phyloP scores from a whole-genome alignment of 2,888 invertebrate genomes.

The Bursaphelenchus okinawaensis region DNA sequence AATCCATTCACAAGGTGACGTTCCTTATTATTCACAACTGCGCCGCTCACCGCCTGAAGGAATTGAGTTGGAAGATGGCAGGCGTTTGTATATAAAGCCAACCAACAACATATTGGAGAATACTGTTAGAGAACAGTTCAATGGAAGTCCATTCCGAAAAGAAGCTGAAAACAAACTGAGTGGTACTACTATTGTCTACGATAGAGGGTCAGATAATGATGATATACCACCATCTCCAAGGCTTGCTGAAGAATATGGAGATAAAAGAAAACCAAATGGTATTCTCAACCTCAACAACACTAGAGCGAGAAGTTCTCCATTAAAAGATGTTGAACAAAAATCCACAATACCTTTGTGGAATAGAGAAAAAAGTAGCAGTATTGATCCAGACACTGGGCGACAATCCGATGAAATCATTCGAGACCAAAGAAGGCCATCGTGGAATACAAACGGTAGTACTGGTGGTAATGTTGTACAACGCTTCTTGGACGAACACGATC shows the following conservation, averaged over 20 bases:
- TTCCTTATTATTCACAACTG: conserved; percentile 10
- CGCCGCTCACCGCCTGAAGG: background rate
- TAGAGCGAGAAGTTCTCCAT: background rate
- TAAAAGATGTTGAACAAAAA: background rate
- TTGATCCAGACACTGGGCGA: no score
- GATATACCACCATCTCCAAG: background rate
- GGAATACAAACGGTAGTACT: background rate
- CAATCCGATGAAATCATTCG: background rate
- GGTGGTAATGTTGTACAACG: background rate
- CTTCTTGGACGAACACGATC: background rate
- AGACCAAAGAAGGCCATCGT: no score
- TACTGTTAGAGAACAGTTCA: background rate
- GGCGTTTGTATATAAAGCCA: background rate
- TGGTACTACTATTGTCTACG: no score
- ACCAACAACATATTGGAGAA: background rate
- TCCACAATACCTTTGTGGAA: no score
- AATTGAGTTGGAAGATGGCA: background rate
- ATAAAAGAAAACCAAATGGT: no score
- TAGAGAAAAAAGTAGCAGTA: background rate
- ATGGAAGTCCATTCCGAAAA: background rate
- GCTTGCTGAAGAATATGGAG: no score
- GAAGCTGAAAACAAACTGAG: no score
- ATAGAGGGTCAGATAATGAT: background rate
- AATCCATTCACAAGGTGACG: background rate
- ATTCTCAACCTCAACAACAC: background rate